Percentiles rank a stretch among this genome's conserved stretches.
phyloP scores from a whole-genome alignment of 2,113 vertebrate species.

The Callipepla californica region DNA sequence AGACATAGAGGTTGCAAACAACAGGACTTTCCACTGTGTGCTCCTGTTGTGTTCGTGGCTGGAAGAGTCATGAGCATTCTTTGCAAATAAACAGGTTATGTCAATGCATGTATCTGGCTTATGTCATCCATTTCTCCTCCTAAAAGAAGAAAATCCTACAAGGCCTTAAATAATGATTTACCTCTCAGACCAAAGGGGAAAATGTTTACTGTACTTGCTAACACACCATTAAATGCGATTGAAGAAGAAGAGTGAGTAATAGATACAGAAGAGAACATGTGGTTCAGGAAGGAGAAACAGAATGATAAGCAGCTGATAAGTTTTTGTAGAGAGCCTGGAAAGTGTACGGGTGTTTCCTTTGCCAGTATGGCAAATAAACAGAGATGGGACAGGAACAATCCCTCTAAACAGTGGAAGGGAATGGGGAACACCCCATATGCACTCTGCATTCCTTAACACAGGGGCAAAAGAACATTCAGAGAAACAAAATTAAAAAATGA shows the following conservation, averaged over 20 bases:
- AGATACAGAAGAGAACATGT: not conserved
- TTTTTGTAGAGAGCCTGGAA: not conserved
- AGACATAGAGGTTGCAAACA: not conserved
- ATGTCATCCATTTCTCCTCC: not conserved
- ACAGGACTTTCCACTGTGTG: not conserved
- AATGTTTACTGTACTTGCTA: not conserved
- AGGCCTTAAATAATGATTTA: not conserved
- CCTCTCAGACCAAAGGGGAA: not conserved
- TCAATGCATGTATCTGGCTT: slow-evolving; percentile 14
- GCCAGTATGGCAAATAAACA: not conserved
- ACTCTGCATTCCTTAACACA: not conserved
- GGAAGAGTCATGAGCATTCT: not conserved
- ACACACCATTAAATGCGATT: not conserved
- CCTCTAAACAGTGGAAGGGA: not conserved
- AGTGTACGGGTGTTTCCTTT: not conserved
- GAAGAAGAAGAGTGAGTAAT: not conserved
- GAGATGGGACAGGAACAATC: not conserved
- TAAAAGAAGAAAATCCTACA: not conserved
- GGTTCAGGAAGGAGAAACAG: not conserved
- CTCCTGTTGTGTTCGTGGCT: not conserved
- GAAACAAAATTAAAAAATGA: not conserved
- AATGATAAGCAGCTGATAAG: not conserved
- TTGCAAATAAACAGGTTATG: slow-evolving; percentile 2
- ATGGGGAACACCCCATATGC: not conserved
- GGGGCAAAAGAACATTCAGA: not conserved